Conservation (phyloP, 2,797 vertebrate genomes). For the Valencia hispanica region DNA sequence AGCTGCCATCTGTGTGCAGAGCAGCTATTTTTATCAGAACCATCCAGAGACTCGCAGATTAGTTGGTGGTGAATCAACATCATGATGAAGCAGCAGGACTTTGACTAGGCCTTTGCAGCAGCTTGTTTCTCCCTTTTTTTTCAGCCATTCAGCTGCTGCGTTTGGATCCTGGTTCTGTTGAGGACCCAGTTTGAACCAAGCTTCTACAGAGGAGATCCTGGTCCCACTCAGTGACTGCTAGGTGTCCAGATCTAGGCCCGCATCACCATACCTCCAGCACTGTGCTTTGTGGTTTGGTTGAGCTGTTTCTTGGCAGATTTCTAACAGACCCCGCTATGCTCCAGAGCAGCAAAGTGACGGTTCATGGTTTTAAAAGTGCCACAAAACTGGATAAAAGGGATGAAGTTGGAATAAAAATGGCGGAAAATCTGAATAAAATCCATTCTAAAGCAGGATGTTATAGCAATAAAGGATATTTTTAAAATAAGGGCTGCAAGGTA, state of each 20-base stretch:
- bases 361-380: background rate
- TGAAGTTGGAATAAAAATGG: no score
- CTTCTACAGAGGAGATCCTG: no score
- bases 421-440: no score
- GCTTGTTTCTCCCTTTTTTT: background rate
- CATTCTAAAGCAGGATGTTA: no score
- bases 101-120: background rate
- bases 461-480: no score
- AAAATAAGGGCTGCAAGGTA: no score
- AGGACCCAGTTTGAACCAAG: no score
- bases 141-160: background rate
- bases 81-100: background rate
- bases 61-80: no score
- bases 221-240: no score
- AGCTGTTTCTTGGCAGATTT: no score
- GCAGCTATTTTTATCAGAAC: slow-evolving; percentile 50
- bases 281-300: background rate
- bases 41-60: no score
- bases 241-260: background rate
- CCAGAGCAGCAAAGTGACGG: background rate
- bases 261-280: background rate
- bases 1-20: background rate
- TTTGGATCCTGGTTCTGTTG: background rate
- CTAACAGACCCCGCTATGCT: background rate
- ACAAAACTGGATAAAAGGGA: background rate